Percentiles rank a stretch among this genome's conserved stretches.
Conservation (phyloP, 2,888 invertebrate genomes). For the Pammene aurita region DNA sequence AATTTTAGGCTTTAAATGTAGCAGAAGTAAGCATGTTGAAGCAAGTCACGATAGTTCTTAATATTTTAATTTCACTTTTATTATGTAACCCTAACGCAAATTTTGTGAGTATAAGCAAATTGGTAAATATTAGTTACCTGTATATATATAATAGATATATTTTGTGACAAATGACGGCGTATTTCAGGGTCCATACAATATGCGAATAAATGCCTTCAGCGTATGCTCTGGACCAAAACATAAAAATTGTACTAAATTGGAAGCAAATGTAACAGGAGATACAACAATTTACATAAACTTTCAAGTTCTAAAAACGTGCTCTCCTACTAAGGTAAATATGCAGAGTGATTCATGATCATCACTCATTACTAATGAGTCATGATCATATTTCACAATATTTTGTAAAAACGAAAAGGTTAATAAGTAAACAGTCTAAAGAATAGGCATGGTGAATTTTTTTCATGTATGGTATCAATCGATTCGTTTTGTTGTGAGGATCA, state of each 20-base stretch:
- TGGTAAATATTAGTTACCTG: too few species aligned
- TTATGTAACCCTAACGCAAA: constrained; percentile 5
- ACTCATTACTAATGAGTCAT: too few species aligned
- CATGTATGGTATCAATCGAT: too few species aligned
- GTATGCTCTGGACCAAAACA: constrained; percentile 28
- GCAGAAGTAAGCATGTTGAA: constrained; percentile 16
- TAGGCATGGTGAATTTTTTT: too few species aligned
- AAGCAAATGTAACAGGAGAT: constrained; percentile 9
- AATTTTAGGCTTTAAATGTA: background rate
- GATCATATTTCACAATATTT: too few species aligned
- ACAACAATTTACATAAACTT: constrained; percentile 16
- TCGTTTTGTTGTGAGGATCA: too few species aligned
- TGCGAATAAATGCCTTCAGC: constrained; percentile 1
- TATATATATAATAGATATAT: too few species aligned
- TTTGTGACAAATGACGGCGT: too few species aligned
- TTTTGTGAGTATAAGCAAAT: constrained; percentile 24
- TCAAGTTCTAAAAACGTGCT: constrained; percentile 13
- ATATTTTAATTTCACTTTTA: background rate
- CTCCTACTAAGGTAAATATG: constrained; percentile 33
- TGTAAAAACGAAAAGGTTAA: too few species aligned
- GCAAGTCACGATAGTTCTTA: background rate
- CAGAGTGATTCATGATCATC: too few species aligned
- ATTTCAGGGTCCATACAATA: constrained; percentile 25
- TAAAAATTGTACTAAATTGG: constrained; percentile 13
- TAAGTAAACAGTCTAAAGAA: too few species aligned